Evolutionary conservation across 2,888 invertebrate species (phyloP), one percentile per base, ranked within the genome.

Genomic region (Lottia gigantea): DNA sequence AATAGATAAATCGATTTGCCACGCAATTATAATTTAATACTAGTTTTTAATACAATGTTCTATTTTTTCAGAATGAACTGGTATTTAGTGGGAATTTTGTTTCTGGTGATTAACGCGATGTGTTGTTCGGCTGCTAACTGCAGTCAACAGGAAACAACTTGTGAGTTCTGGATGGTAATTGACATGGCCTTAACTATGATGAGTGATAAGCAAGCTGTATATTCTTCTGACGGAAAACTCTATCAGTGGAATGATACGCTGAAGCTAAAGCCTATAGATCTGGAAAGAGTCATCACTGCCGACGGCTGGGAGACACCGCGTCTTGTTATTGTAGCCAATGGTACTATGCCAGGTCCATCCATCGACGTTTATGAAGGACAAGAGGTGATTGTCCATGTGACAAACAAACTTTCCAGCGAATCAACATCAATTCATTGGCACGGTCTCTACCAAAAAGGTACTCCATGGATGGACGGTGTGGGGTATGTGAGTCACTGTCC

Each of bases 311-410:
- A 73, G 31, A 71, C 66, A n/a, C 71, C 77, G 0, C 66, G 78
- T 14, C 66, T 81, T 16, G 78, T 85, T n/a, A 74, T 80, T 2
- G 81, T 77, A 16, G 79, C 82, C 1, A 85, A 85, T 67, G 82
- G 77, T 3, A 76, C 76, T 45, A 70, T 83, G 47, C 85, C 85
- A 0, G 85, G 85, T 0, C 83, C 83, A 0, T 65, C 74, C 15
- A 78, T 82, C 15, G 77, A 79, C 15, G 82, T 78, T 1, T 76
- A 78, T 49, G 72, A 76, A 66, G 77, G 77, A 0, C 78, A 77
- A 63, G 71, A 45, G 6, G 68, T 77, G 1, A 64, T 72, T n/a
- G 49, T 78, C 0, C 66, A 75, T 26, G 78, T 78, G 15, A 46
- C 66, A 16, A 81, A 82, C 65, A 64, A 74, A 14, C 67, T 82